Evolutionary conservation across 2,888 invertebrate species (phyloP).

Genomic region (Amphipoea oculea): DNA sequence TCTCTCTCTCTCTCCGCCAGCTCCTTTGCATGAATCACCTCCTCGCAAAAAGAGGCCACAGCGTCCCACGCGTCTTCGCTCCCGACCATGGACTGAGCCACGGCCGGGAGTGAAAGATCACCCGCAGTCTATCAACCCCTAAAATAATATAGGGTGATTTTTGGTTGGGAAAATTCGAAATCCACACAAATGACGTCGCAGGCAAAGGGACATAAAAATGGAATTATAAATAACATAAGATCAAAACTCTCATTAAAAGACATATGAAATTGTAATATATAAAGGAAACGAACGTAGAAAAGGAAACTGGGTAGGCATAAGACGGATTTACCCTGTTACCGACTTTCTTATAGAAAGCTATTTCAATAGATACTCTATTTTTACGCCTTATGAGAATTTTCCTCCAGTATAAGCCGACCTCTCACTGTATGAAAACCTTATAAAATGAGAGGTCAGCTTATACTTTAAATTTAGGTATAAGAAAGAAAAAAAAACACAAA

Average conservation of each 20-base stretch:
- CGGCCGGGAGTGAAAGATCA: no score
- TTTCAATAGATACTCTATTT: background rate
- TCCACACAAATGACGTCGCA: background rate
- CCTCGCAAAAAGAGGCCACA: no score
- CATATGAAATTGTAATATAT: background rate
- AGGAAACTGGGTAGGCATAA: background rate
- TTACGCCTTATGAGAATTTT: background rate
- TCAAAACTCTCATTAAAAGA: background rate
- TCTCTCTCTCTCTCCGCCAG: no score
- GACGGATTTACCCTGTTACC: conserved; percentile 8
- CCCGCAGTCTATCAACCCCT: no score
- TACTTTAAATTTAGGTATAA: no score
- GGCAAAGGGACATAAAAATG: background rate
- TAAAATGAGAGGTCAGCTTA: background rate
- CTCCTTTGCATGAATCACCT: no score
- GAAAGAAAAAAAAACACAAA: no score
- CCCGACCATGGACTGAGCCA: no score
- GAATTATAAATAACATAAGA: background rate
- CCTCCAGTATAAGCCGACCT: background rate
- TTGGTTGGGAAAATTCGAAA: background rate
- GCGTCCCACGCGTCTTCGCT: no score
- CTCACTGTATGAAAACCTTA: background rate
- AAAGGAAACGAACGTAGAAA: background rate
- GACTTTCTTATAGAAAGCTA: background rate
- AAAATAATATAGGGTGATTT: no score